Percentiles rank a stretch among this genome's conserved stretches.
Evolutionary conservation across 2,888 invertebrate genomes (phyloP).

Genomic region (Branchipolynoe longqiensis): DNA sequence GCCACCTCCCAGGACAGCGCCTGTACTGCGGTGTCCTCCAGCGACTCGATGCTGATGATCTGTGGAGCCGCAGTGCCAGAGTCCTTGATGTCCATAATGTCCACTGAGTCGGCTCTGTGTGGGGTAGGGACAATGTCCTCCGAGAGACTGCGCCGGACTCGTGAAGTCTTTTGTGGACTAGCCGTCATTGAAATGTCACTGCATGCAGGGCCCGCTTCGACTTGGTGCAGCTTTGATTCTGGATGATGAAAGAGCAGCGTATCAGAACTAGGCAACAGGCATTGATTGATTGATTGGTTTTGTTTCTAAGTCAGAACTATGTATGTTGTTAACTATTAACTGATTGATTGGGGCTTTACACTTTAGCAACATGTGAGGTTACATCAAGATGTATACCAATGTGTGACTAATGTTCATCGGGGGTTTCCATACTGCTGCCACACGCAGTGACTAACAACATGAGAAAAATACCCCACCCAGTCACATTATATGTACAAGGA

Average conservation of each 20-base stretch:
- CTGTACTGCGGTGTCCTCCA: neutral
- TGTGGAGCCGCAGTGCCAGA: neutral
- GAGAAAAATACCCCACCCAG: too few species aligned
- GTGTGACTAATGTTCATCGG: too few species aligned
- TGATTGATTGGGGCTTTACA: too few species aligned
- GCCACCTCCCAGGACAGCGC: slow-evolving; percentile 30
- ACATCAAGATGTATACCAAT: too few species aligned
- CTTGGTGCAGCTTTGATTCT: neutral
- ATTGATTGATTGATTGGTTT: too few species aligned
- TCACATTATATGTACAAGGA: too few species aligned
- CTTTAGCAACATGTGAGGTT: too few species aligned
- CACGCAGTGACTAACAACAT: too few species aligned
- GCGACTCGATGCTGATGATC: slow-evolving; percentile 10
- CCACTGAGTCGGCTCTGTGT: neutral
- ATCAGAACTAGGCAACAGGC: neutral
- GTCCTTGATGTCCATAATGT: neutral
- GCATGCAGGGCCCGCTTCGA: neutral
- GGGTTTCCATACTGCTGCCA: too few species aligned
- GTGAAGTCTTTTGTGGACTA: neutral
- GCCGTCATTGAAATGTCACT: neutral
- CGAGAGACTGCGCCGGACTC: neutral
- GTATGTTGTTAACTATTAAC: too few species aligned
- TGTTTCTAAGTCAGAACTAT: too few species aligned
- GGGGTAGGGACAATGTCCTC: neutral
- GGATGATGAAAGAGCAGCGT: neutral